Percentiles rank a stretch among this genome's conserved stretches.
phyloP scores from a whole-genome alignment of 2,797 vertebrate species.

The Mycteria americana region DNA sequence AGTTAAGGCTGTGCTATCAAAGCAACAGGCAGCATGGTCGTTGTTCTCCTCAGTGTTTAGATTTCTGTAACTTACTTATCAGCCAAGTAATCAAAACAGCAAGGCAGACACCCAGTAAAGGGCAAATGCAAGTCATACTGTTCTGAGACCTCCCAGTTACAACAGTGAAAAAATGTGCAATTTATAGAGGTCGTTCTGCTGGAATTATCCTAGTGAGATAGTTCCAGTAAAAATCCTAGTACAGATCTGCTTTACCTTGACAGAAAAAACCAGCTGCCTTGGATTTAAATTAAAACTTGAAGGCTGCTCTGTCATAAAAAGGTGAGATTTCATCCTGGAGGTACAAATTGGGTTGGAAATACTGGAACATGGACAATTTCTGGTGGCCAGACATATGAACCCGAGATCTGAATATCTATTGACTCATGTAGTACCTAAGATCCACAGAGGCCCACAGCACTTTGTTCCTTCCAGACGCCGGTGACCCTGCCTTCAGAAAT shows the following conservation, averaged over 20 bases:
- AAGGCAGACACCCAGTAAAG: neutral
- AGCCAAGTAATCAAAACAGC: conserved; percentile 6
- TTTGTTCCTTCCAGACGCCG: neutral
- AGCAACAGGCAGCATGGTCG: neutral
- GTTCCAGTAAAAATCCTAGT: neutral
- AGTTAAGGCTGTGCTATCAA: neutral
- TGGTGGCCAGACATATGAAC: neutral
- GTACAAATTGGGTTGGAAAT: neutral
- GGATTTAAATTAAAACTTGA: neutral
- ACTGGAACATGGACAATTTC: neutral
- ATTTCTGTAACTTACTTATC: conserved; percentile 18
- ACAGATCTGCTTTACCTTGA: neutral
- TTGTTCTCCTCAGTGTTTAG: conserved; percentile 15
- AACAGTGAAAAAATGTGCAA: neutral
- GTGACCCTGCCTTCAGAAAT: neutral
- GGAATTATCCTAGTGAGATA: neutral
- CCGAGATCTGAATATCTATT: neutral
- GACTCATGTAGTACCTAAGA: neutral
- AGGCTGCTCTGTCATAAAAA: neutral
- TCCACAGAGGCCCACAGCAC: neutral
- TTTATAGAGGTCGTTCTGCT: neutral
- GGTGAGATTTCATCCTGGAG: neutral
- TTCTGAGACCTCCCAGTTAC: conserved; percentile 6
- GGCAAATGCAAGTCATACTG: neutral
- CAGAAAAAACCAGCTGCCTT: neutral